Evolutionary conservation across 1,140 invertebrate species (phyloP).

Genomic region (Orussus abietinus): DNA sequence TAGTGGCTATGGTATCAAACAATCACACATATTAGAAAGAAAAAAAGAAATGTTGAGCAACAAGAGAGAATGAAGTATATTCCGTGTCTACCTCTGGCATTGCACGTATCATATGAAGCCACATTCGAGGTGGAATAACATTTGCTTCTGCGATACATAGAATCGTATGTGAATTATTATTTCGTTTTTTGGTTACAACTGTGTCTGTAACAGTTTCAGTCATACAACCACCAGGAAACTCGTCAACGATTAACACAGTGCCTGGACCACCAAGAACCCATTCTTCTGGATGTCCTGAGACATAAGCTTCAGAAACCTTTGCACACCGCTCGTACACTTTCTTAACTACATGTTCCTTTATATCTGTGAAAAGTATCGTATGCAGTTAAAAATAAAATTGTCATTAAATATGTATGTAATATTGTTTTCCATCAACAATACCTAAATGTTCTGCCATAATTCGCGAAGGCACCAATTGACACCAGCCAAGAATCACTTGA

Average conservation of each 20-base stretch:
- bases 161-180: conserved; percentile 49
- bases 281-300: conserved; percentile 43
- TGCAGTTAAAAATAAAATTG: conserved; percentile 10
- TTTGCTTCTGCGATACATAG: conserved; percentile 53
- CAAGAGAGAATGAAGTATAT: too few relatives aligned
- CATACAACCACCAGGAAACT: conserved; percentile 53
- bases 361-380: conserved; percentile 33
- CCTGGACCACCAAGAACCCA: conserved; percentile 48
- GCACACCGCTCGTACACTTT: conserved; percentile 49
- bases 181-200: conserved; percentile 35
- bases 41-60: neutral
- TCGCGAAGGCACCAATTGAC: conserved; percentile 44
- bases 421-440: conserved; percentile 20
- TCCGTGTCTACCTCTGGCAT: conserved; percentile 43
- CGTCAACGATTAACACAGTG: conserved; percentile 50
- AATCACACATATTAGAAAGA: conserved; percentile 4
- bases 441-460: conserved; percentile 37
- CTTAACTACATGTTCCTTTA: conserved; percentile 49
- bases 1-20: conserved; percentile 21
- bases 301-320: conserved; percentile 43
- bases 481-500: conserved; percentile 52
- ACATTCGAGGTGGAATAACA: conserved; percentile 44
- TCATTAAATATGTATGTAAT: neutral
- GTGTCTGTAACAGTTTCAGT: conserved; percentile 33
- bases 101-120: conserved; percentile 45